Percentiles rank a stretch among this genome's conserved stretches.
Conservation (phyloP, 2,888 invertebrate species). For the Loripinus fragilis region DNA sequence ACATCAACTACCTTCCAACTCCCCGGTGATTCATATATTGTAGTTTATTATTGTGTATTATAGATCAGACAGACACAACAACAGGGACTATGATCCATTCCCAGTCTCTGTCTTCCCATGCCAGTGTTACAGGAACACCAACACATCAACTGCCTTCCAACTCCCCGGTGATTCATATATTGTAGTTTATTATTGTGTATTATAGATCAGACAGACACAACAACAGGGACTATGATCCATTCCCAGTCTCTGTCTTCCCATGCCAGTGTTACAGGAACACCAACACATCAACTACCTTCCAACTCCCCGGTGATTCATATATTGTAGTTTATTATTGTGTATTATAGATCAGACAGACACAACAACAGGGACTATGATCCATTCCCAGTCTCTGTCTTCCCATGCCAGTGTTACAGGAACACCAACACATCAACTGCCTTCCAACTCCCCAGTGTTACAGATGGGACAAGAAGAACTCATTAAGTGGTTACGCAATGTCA, state of each 20-base stretch:
- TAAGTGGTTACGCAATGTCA: conserved; percentile 66
- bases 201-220: conserved; percentile 4
- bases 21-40: conserved; percentile 57
- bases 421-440: conserved; percentile 41
- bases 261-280: conserved; percentile 32
- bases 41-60: no score
- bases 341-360: conserved; percentile 2
- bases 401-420: conserved; percentile 31
- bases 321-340: background rate
- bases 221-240: background rate
- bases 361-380: background rate
- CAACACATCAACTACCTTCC: conserved; percentile 39
- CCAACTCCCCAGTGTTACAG: conserved; percentile 50
- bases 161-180: conserved; percentile 33
- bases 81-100: conserved; percentile 10
- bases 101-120: background rate
- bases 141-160: conserved; percentile 44
- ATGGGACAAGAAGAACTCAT: conserved; percentile 69
- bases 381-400: conserved; percentile 6
- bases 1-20: conserved; percentile 43
- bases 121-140: conserved; percentile 34
- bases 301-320: conserved; percentile 41
- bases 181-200: background rate
- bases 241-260: conserved; percentile 10
- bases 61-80: background rate